Conservation (phyloP, 2,113 vertebrate species). For the Trogon surrucura region DNA sequence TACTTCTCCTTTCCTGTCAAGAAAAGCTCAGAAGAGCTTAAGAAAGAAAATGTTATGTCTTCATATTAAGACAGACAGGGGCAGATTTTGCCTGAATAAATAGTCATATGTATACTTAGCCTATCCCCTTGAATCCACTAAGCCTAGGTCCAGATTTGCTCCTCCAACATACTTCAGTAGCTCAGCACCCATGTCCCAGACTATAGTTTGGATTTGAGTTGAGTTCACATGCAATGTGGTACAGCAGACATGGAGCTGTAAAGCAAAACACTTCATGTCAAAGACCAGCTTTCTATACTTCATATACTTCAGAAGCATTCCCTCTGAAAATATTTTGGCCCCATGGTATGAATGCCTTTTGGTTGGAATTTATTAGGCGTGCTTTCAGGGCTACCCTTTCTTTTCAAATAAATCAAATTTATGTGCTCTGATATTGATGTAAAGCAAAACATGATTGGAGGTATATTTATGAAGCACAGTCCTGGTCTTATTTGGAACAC, state of each 20-base stretch:
- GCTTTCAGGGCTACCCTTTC: fast-evolving
- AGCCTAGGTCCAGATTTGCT: too few relatives aligned
- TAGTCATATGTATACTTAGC: too few relatives aligned
- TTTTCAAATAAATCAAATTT: background rate
- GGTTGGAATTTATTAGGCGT: background rate
- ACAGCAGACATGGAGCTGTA: background rate
- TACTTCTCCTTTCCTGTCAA: background rate
- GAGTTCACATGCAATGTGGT: background rate
- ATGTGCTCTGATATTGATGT: background rate
- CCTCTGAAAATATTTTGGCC: background rate
- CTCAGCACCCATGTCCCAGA: background rate
- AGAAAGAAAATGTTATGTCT: background rate
- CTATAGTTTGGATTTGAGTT: background rate
- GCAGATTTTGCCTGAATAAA: background rate
- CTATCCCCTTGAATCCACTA: too few relatives aligned
- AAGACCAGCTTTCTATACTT: background rate
- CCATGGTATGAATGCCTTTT: background rate
- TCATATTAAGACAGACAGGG: background rate
- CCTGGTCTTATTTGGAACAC: background rate
- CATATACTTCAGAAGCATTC: background rate
- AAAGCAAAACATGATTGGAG: background rate
- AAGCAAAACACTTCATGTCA: background rate
- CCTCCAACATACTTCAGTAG: background rate
- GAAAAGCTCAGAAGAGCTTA: background rate
- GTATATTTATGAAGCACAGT: background rate